A percentile compares a stretch with the other conserved stretches of the same genome.
These are phyloP conservation scores for Seira musarum DNA, from an alignment of 2,888 invertebrate genomes.

Conservation along the genomic window DNA sequence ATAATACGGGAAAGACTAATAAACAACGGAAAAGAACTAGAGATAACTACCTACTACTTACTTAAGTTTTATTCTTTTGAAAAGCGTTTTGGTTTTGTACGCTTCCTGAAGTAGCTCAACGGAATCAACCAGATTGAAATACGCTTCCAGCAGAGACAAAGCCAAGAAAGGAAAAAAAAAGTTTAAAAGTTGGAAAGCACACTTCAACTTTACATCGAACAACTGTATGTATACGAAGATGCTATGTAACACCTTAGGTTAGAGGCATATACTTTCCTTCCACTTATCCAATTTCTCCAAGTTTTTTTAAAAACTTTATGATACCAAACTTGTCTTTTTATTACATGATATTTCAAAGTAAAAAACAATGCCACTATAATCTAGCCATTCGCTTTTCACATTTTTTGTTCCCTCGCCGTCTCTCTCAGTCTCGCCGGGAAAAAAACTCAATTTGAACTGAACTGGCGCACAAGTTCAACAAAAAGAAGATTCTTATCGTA, in stretches of 20 bases:
- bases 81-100: too few species aligned
- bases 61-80: too few species aligned
- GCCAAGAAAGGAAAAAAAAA: neutral
- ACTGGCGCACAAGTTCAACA: conserved; percentile 40
- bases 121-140: neutral
- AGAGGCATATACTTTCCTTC: conserved; percentile 19
- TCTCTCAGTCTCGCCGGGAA: conserved; percentile 6
- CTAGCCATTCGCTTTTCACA: conserved; percentile 10
- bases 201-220: neutral
- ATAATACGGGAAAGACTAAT: too few species aligned
- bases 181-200: neutral
- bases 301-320: conserved; percentile 18
- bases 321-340: conserved; percentile 33
- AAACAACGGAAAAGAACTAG: too few species aligned
- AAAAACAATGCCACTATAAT: conserved; percentile 27
- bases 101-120: neutral
- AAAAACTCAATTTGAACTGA: conserved; percentile 52
- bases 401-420: neutral
- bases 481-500: conserved; percentile 44
- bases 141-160: neutral
- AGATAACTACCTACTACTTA: too few species aligned
- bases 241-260: neutral
- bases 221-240: too few species aligned
- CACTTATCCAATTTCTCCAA: conserved; percentile 21
- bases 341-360: conserved; percentile 5